Conservation (phyloP, 2,113 vertebrate genomes). For the Spea bombifrons region DNA sequence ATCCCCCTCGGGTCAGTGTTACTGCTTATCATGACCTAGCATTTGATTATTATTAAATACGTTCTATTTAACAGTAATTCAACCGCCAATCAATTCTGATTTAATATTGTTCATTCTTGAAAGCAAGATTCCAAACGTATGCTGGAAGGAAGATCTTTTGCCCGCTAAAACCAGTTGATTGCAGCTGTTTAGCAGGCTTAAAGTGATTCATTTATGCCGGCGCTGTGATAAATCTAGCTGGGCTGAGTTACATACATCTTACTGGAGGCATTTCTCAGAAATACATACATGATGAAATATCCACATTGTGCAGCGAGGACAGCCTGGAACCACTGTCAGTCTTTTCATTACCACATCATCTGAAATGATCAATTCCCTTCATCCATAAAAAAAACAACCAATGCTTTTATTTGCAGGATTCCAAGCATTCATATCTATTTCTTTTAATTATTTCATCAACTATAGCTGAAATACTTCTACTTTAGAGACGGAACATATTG, state of each 20-base stretch:
- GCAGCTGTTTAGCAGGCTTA: slow-evolving; percentile 40
- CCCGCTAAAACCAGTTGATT: slow-evolving; percentile 33
- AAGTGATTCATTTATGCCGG: slow-evolving; percentile 43
- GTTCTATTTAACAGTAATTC: neutral
- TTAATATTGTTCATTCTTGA: slow-evolving; percentile 25
- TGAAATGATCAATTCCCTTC: slow-evolving; percentile 1
- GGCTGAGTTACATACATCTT: slow-evolving; percentile 31
- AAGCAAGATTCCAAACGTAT: neutral
- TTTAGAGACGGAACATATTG: neutral
- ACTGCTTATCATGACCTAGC: neutral
- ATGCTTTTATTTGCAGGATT: slow-evolving; percentile 8
- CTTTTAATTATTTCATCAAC: too few relatives aligned
- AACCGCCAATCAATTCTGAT: slow-evolving; percentile 23
- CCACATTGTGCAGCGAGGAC: slow-evolving; percentile 32
- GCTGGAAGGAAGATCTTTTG: slow-evolving; percentile 18
- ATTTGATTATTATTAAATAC: slow-evolving; percentile 2
- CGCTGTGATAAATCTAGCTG: slow-evolving; percentile 31
- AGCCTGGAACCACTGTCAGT: slow-evolving; percentile 45
- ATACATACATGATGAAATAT: slow-evolving; percentile 34
- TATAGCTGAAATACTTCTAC: too few relatives aligned
- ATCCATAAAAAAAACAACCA: neutral
- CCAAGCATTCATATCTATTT: too few relatives aligned
- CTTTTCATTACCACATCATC: slow-evolving; percentile 41
- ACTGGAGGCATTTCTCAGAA: slow-evolving; percentile 42
- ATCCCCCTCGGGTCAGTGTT: neutral